Evolutionary conservation across 35 echinoderm and acorn worm genomes (phyloP).

Genomic region (Apostichopus japonicus): DNA sequence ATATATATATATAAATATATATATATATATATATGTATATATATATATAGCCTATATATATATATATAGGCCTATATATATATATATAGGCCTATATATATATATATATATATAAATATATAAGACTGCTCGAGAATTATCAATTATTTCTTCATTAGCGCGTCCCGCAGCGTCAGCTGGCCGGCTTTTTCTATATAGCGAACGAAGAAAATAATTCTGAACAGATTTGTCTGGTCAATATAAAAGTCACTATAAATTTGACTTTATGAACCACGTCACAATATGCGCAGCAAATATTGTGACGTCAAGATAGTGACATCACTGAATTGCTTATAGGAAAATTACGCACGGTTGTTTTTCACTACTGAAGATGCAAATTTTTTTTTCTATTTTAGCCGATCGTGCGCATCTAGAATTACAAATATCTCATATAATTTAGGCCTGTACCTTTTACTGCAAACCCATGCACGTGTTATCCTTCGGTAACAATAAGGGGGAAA

Average conservation of each 20-base stretch:
- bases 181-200: not conserved
- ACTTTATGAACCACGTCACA: conserved; percentile 30
- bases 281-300: not conserved
- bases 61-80: no score
- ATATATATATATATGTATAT: no score
- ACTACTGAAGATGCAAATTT: not conserved
- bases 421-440: no score
- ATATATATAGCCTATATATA: no score
- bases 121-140: not conserved
- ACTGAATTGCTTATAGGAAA: conserved; percentile 19
- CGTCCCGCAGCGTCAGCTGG: not conserved
- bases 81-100: no score
- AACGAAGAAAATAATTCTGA: not conserved
- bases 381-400: no score
- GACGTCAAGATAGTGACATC: conserved; percentile 33
- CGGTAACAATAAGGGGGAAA: no score
- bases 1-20: no score
- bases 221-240: not conserved
- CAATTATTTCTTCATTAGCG: not conserved
- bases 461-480: no score
- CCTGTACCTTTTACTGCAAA: no score
- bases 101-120: no score
- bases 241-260: conserved; percentile 15
- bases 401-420: no score
- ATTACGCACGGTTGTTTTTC: conserved; percentile 4